phyloP scores from a whole-genome alignment of 2,888 invertebrate genomes.

The Julus scanicus region DNA sequence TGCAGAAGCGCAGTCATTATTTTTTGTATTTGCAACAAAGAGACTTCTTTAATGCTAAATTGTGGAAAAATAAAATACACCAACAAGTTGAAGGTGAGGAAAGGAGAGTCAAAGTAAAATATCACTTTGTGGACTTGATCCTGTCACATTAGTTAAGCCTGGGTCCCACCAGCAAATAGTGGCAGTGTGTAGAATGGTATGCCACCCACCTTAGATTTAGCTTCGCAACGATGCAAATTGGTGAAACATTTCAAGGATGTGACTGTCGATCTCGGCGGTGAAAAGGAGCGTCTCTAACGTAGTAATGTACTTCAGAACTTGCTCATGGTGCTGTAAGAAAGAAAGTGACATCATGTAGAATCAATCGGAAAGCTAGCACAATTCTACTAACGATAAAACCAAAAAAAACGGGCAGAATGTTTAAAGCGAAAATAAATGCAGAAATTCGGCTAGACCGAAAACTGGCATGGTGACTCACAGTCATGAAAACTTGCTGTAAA shows the following conservation, averaged over 20 bases:
- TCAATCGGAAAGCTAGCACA: no score
- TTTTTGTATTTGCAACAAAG: neutral
- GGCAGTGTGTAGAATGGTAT: neutral
- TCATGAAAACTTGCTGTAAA: slow-evolving; percentile 92
- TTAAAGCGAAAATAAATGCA: neutral
- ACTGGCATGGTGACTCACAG: slow-evolving; percentile 75
- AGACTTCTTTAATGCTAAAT: neutral
- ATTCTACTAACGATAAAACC: slow-evolving; percentile 3
- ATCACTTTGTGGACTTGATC: neutral
- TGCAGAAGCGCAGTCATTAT: no score
- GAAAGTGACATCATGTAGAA: no score
- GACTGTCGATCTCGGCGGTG: slow-evolving; percentile 94
- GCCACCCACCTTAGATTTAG: neutral
- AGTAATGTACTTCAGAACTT: slow-evolving; percentile 96
- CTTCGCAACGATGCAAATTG: slow-evolving; percentile 87
- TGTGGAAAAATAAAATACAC: neutral
- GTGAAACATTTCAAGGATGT: slow-evolving; percentile 96
- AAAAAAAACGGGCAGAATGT: neutral
- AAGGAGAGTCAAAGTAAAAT: neutral
- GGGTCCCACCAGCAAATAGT: neutral
- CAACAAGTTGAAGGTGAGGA: neutral
- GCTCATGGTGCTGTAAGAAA: slow-evolving; percentile 86
- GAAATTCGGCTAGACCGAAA: no score
- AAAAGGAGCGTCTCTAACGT: slow-evolving; percentile 95
- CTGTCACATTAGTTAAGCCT: no score